A percentile compares a stretch with the other conserved stretches of the same genome.
Evolutionary conservation across 2,888 invertebrate genomes (phyloP).

Genomic region (Drosophila borealis): DNA sequence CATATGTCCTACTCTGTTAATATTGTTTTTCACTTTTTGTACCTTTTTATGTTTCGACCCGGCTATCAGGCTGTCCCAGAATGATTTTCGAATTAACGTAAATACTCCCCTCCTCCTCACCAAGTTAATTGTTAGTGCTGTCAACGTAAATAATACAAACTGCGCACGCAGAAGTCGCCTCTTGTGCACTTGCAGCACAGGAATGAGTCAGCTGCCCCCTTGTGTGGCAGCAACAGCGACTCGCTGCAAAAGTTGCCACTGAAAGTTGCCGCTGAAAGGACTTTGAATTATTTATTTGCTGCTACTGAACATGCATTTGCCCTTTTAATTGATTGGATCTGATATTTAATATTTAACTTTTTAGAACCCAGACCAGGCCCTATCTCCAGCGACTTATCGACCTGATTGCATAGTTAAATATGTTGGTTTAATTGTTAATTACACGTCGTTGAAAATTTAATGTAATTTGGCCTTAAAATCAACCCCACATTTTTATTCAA

Average conservation of each 20-base stretch:
- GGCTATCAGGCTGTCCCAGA: no score
- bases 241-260: constrained; percentile 1
- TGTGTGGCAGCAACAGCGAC: constrained; percentile 19
- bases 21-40: no score
- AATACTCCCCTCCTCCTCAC: background rate
- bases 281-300: constrained; percentile 59
- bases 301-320: constrained; percentile 35
- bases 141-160: constrained; percentile 52
- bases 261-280: constrained; percentile 26
- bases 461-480: no score
- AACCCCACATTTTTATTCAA: no score
- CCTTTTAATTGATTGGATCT: constrained; percentile 26
- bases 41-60: no score
- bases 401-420: background rate
- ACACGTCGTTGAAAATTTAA: no score
- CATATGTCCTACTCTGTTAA: no score
- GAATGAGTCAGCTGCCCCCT: constrained; percentile 3
- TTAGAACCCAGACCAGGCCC: background rate
- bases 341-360: constrained; percentile 4
- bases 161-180: constrained; percentile 7
- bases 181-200: background rate
- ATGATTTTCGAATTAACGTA: no score
- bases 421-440: no score
- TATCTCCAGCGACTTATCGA: background rate
- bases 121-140: constrained; percentile 2